Conservation (phyloP, 2,888 invertebrate genomes). For the Metopia argyrocephala region DNA sequence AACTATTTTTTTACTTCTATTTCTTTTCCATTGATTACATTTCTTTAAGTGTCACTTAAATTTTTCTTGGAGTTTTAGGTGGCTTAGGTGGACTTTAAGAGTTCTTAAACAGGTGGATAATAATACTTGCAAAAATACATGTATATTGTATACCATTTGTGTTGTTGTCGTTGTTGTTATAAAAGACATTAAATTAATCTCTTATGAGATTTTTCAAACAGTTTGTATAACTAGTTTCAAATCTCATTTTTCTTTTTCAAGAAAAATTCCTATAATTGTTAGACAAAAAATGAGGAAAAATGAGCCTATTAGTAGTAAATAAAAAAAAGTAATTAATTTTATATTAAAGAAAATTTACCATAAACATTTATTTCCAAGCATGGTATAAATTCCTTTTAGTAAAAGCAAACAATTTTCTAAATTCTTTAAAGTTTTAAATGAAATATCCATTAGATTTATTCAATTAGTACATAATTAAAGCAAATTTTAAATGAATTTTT, state of each 20-base stretch:
- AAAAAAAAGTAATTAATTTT: not conserved
- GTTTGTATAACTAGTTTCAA: not conserved
- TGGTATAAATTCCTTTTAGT: not conserved
- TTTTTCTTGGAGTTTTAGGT: too few relatives aligned
- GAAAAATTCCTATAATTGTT: not conserved
- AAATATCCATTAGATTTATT: too few relatives aligned
- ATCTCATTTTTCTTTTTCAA: too few relatives aligned
- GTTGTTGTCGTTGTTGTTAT: conserved; percentile 26
- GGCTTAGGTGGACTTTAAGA: not conserved
- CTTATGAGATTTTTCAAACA: not conserved
- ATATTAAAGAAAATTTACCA: not conserved
- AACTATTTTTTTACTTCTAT: conserved; percentile 6
- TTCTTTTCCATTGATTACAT: not conserved
- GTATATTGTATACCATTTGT: not conserved
- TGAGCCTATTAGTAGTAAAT: not conserved
- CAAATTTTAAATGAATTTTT: too few relatives aligned
- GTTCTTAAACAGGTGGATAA: conserved; percentile 59
- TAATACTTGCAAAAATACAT: too few relatives aligned
- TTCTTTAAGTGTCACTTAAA: not conserved
- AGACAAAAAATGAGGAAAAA: not conserved
- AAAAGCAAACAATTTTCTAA: not conserved
- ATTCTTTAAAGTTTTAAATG: too few relatives aligned
- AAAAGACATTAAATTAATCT: conserved; percentile 58
- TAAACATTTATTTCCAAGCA: not conserved
- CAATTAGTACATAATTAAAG: too few relatives aligned